A percentile compares a stretch with the other conserved stretches of the same genome.
These are phyloP conservation scores for Scomber scombrus DNA, from an alignment of 2,113 vertebrate genomes.

Conservation along the genomic window DNA sequence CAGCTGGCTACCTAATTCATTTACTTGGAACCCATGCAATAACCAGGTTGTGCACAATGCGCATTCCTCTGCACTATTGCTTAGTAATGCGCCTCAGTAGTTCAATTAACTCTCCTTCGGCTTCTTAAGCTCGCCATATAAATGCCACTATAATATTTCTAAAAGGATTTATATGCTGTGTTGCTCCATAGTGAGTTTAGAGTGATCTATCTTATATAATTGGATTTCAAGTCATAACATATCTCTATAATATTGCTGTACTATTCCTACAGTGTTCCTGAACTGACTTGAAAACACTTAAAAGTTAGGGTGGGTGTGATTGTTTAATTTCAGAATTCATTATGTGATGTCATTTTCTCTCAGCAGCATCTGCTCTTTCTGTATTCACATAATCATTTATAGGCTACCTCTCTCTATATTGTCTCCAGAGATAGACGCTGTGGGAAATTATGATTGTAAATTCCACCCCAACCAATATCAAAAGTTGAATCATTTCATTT, in stretches of 20 bases:
- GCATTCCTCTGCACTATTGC: conserved; percentile 40
- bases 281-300: neutral
- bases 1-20: conserved; percentile 30
- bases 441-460: neutral
- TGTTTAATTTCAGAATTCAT: neutral
- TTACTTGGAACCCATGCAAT: conserved; percentile 11
- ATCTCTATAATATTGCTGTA: neutral
- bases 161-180: neutral
- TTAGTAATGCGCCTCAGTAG: conserved; percentile 23
- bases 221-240: neutral
- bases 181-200: neutral
- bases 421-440: neutral
- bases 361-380: neutral
- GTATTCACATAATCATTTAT: neutral
- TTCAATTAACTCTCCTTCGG: conserved; percentile 32
- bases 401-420: neutral
- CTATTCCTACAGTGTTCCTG: neutral
- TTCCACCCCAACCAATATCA: neutral
- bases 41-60: conserved; percentile 18
- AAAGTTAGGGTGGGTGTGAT: neutral
- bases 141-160: conserved; percentile 15
- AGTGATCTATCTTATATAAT: neutral
- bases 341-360: neutral
- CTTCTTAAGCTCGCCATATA: conserved; percentile 1
- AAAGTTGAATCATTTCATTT: neutral